Conservation (phyloP, 2,113 vertebrate genomes). For the Asarcornis scutulata region DNA sequence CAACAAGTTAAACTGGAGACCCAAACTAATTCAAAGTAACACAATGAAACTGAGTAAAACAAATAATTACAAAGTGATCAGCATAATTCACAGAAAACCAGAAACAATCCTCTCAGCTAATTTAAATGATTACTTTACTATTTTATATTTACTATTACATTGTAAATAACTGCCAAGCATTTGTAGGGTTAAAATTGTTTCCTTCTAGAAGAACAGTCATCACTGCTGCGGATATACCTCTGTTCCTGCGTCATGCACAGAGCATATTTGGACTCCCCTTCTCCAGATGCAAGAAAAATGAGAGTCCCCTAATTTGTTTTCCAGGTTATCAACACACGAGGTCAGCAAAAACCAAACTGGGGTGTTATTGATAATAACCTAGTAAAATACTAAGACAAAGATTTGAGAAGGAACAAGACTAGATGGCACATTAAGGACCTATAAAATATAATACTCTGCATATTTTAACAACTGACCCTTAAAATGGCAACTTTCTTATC, state of each 20-base stretch:
- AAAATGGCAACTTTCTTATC: constrained; percentile 59
- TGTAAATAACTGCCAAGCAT: not conserved
- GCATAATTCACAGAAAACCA: not conserved
- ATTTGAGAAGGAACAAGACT: not conserved
- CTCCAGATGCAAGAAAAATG: not conserved
- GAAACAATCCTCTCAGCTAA: not conserved
- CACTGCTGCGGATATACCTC: not conserved
- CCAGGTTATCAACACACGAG: not conserved
- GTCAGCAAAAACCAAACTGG: not conserved
- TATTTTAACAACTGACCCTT: constrained; percentile 37
- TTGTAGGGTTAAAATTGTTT: not conserved
- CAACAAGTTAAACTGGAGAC: not conserved
- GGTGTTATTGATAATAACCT: not conserved
- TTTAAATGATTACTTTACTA: not conserved
- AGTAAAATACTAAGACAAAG: not conserved
- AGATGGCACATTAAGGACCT: not conserved
- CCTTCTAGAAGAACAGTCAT: not conserved
- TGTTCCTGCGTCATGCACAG: not conserved
- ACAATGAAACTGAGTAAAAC: not conserved
- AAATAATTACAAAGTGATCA: not conserved
- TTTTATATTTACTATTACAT: no score
- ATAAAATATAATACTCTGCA: not conserved
- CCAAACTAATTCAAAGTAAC: not conserved
- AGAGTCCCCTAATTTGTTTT: not conserved
- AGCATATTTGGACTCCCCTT: not conserved